Evolutionary conservation across 2,113 vertebrate species (phyloP).

Genomic region (zebrafish (Danio rerio)): DNA sequence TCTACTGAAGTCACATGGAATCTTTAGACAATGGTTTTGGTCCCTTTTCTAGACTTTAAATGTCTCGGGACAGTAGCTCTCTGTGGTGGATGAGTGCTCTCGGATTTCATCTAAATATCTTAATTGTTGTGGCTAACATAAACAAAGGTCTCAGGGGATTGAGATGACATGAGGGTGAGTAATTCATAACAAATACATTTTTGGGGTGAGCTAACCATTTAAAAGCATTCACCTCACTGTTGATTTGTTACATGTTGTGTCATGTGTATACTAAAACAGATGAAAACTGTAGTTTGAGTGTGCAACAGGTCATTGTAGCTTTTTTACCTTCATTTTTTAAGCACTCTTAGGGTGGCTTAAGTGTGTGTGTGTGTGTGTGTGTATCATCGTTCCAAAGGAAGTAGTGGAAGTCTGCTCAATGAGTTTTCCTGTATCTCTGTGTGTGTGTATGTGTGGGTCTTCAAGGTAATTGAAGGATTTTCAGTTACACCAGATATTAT

Average conservation of each 20-base stretch:
- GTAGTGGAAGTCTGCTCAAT: conserved; percentile 45
- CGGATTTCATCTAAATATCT: too few relatives aligned
- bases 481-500: conserved; percentile 3
- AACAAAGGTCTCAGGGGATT: too few relatives aligned
- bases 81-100: too few relatives aligned
- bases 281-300: background rate
- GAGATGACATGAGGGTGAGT: too few relatives aligned
- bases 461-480: background rate
- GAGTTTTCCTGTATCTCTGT: conserved; percentile 31
- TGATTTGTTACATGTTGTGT: background rate
- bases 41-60: too few relatives aligned
- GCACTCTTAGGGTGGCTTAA: background rate
- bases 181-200: too few relatives aligned
- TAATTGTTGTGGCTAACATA: too few relatives aligned
- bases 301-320: background rate
- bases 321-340: background rate
- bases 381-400: conserved; percentile 47
- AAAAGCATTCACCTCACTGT: too few relatives aligned
- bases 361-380: background rate
- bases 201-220: too few relatives aligned
- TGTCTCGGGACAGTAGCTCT: too few relatives aligned
- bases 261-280: background rate
- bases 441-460: background rate
- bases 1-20: too few relatives aligned
- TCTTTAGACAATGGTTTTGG: too few relatives aligned